Evolutionary conservation across 2,797 vertebrate genomes (phyloP).

Genomic region (Hemitrygon akajei): DNA sequence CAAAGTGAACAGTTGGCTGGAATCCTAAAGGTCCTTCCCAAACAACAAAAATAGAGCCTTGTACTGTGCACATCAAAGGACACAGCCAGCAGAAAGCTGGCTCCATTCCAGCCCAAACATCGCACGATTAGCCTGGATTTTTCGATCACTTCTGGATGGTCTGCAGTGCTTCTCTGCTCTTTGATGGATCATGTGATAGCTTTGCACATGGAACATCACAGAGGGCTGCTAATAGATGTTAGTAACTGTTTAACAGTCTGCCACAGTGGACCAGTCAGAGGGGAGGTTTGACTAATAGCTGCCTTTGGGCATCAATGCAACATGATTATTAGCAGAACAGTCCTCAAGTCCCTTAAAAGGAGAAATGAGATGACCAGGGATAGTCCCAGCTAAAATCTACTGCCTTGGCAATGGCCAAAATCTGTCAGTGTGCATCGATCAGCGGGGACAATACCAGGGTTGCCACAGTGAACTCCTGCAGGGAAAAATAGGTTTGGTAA

Average conservation of each 20-base stretch:
- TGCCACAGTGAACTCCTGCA: too few species aligned
- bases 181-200: constrained; percentile 12
- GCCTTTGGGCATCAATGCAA: not conserved
- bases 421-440: not conserved
- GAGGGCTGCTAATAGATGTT: not conserved
- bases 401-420: not conserved
- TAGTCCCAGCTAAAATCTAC: not conserved
- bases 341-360: too few species aligned
- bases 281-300: not conserved
- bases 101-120: not conserved
- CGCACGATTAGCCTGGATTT: not conserved
- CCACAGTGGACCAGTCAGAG: not conserved
- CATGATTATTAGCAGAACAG: too few species aligned
- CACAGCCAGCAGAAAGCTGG: not conserved
- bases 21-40: constrained; percentile 18
- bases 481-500: not conserved
- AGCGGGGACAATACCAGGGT: not conserved
- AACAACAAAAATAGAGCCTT: constrained; percentile 29
- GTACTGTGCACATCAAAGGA: constrained; percentile 1
- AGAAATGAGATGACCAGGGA: not conserved
- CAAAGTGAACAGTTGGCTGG: constrained; percentile 24
- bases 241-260: constrained; percentile 15
- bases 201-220: constrained; percentile 20
- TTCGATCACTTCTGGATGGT: not conserved
- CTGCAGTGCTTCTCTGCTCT: not conserved